phyloP scores from a whole-genome alignment of 2,797 vertebrate genomes.

The Ambastaia sidthimunki region DNA sequence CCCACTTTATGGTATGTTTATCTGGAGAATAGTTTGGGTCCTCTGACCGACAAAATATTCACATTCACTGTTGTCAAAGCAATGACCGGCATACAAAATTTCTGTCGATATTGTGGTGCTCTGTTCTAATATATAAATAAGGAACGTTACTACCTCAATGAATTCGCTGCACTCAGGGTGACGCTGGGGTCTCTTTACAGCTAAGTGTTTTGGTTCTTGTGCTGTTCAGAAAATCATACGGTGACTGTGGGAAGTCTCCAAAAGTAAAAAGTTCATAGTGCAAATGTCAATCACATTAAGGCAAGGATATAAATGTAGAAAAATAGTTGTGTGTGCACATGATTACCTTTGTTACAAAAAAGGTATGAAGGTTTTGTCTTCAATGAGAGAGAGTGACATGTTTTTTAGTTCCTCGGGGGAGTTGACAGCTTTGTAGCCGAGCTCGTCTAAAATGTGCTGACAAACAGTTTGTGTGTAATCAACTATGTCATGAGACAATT shows the following conservation, averaged over 20 bases:
- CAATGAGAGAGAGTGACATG: conserved; percentile 85
- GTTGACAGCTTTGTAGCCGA: conserved; percentile 84
- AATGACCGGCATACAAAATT: conserved; percentile 53
- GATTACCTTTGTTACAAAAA: conserved; percentile 79
- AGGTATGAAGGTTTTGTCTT: conserved; percentile 86
- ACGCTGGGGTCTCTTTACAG: conserved; percentile 24
- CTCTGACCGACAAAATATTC: conserved; percentile 45
- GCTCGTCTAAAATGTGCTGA: conserved; percentile 83
- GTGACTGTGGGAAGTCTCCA: conserved; percentile 37
- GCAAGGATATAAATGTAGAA: conserved; percentile 81
- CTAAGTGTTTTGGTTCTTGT: conserved; percentile 60
- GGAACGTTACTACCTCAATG: conserved; percentile 37
- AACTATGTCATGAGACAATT: conserved; percentile 89
- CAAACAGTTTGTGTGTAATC: conserved; percentile 88
- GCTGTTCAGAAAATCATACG: conserved; percentile 51
- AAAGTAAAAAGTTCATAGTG: conserved; percentile 74
- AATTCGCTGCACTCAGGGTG: conserved; percentile 20
- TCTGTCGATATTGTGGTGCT: conserved; percentile 27
- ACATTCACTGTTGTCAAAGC: conserved; percentile 60
- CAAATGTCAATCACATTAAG: conserved; percentile 82
- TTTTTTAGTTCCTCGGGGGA: conserved; percentile 89
- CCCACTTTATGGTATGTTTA: conserved; percentile 24
- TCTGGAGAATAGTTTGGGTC: conserved; percentile 43
- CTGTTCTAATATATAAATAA: conserved; percentile 35
- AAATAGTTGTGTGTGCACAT: conserved; percentile 62